Evolutionary conservation across 2,888 invertebrate genomes (phyloP), one percentile per base, ranked within the genome.

Genomic region (Ametastegia equiseti): DNA sequence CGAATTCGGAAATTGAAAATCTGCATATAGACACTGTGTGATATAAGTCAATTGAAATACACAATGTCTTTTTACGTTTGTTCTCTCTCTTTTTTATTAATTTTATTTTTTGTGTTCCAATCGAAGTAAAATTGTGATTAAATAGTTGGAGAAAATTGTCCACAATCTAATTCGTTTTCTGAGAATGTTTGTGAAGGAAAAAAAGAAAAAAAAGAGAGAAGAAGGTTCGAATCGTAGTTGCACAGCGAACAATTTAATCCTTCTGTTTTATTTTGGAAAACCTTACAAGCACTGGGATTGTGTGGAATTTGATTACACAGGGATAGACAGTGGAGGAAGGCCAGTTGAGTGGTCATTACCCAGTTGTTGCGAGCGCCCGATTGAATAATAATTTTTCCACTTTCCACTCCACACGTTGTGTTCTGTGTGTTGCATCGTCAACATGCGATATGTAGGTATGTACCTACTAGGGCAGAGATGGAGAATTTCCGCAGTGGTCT

Each of bases 331-430:
- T 27, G n/a, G 47, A 71, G 47, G 42, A 71, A 71, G 47, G 47
- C 71, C 45, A 30, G 47, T 47, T n/a, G 71, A 47, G 45, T 71
- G 71, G 71, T 71, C 71, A 47, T 71, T 71, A 47, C 47, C 71
- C 71, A 71, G 71, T 71, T 71, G 71, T 71, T 45, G 23, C 42
- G 71, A 42, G 71, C 71, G 42, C 47, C 27, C 45, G 71, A 71
- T 71, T 71, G 71, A 71, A 71, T 71, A 71, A 71, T 47, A 71
- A 71, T 71, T 71, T 47, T 71, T 45, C 47, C 71, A 71, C 71
- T 71, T 71, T 45, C 47, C 71, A 30, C 71, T 71, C n/a, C 71
- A 13, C 42, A 27, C 45, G 71, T 15, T 47, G 13, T 67, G 15
- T 15, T 13, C 19, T 54, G 15, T 39, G 36, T 39, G 15, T 67